Evolutionary conservation across 2,113 vertebrate species (phyloP).

Genomic region (Cyanoliseus patagonus): DNA sequence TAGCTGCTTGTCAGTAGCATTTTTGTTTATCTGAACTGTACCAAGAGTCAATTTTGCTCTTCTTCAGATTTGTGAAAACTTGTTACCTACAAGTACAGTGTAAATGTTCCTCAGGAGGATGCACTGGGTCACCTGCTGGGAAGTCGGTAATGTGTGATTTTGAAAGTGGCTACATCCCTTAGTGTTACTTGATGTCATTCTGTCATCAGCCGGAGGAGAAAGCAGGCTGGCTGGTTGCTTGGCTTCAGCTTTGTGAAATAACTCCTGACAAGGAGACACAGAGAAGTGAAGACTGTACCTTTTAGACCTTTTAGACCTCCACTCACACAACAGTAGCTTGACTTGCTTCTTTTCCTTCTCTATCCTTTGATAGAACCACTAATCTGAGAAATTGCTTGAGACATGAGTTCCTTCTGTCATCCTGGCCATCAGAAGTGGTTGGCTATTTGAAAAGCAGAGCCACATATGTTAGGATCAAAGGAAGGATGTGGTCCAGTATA

Average conservation of each 20-base stretch:
- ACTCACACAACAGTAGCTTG: background rate
- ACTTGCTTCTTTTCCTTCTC: background rate
- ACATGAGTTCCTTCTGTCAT: background rate
- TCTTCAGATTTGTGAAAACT: background rate
- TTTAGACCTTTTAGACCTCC: background rate
- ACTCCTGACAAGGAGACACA: background rate
- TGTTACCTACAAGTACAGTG: background rate
- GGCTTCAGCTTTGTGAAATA: background rate
- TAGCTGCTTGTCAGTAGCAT: background rate
- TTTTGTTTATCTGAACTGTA: background rate
- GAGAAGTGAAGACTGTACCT: background rate
- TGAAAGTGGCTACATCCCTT: background rate
- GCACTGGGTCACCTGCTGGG: background rate
- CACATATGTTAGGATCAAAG: background rate
- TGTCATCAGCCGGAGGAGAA: background rate
- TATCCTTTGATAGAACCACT: background rate
- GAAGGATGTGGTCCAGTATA: background rate
- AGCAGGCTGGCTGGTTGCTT: background rate
- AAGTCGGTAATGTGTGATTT: background rate
- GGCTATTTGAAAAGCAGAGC: background rate
- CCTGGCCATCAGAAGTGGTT: background rate
- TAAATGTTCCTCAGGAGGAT: background rate
- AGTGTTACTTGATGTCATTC: background rate
- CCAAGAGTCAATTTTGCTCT: background rate
- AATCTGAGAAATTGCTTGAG: background rate